Base-by-base conservation (phyloP, 2,888 invertebrate species). In the Geotrupes spiniger region DNA sequence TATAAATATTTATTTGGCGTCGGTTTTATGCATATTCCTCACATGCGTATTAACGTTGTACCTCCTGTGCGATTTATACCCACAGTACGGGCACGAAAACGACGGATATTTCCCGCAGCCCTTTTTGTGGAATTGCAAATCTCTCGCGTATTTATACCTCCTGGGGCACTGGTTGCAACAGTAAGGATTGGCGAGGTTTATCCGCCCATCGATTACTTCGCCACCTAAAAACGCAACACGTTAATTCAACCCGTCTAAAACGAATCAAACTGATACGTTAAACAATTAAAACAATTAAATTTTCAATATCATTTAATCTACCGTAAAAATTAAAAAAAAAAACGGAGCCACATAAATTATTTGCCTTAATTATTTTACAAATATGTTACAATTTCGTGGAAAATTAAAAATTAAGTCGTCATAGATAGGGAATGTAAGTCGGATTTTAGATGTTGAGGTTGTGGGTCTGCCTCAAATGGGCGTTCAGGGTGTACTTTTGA, bases 11-110 rank as follows among this genome's bases (percentile, higher is more conserved):
- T n/a, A n/a, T 9, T n/a, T 31, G 31, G n/a, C 6, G 11, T 10
- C 1, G 11, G 36, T 38, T 36, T 48, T 21, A 41, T 52, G 52
- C 37, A 46, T 45, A 10, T 31, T 49, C 17, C 29, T 14, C 15
- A 50, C 17, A 29, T 50, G 50, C 10, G 37, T 25, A 42, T 45
- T 50, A 15, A 50, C 36, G 27, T 45, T 45, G 26, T 46, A 50
- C 17, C 45, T 50, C 25, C 50, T 33, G 33, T 50, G 50, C 12
- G 50, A 46, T 26, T 41, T 46, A 31, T 50, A 50, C 15, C 42
- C 42, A 26, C 50, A 50, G 10, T 42, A 45, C 5, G 50, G 42
- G 21, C 50, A 50, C 3, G 16, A 37, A 38, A 36, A 46, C 12
- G 31, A 36, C 10, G 45, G 29, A 9, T 17, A 11, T 29, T 39